These are phyloP conservation scores for Antedon mediterranea DNA, from an alignment of 53 echinoderm and acorn worm species.

Conservation along the genomic window DNA sequence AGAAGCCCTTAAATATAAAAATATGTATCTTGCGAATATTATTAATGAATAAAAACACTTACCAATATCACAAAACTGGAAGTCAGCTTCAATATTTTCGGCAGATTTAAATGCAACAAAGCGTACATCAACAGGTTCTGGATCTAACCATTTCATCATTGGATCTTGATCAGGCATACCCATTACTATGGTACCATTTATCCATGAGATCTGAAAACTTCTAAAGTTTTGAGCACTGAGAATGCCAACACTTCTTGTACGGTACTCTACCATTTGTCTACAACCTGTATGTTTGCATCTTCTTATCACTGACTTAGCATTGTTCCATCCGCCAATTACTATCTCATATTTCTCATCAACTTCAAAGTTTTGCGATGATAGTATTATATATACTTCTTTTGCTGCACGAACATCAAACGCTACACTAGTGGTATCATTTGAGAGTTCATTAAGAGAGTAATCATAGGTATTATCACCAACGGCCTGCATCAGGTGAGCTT, in stretches of 20 bases:
- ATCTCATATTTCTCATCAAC: constrained; percentile 13
- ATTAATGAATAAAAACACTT: constrained; percentile 2
- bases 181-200: constrained; percentile 6
- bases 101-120: constrained; percentile 13
- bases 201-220: constrained; percentile 18
- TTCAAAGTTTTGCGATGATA: constrained; percentile 5
- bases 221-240: constrained; percentile 5
- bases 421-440: neutral
- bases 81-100: neutral
- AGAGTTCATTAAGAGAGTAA: neutral
- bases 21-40: too few species aligned
- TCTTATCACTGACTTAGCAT: neutral
- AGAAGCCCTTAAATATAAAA: neutral
- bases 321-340: constrained; percentile 1
- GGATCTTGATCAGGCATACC: constrained; percentile 6
- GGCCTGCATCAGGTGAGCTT: neutral
- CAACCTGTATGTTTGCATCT: neutral
- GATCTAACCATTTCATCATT: constrained; percentile 19
- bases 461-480: neutral
- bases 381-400: neutral
- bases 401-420: neutral
- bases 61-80: constrained; percentile 13
- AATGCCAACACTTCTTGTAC: neutral
- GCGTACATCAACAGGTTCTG: constrained; percentile 14
- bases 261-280: neutral